These are phyloP conservation scores for Xenopus laevis DNA, from an alignment of 2,113 vertebrate genomes.

Conservation along the genomic window DNA sequence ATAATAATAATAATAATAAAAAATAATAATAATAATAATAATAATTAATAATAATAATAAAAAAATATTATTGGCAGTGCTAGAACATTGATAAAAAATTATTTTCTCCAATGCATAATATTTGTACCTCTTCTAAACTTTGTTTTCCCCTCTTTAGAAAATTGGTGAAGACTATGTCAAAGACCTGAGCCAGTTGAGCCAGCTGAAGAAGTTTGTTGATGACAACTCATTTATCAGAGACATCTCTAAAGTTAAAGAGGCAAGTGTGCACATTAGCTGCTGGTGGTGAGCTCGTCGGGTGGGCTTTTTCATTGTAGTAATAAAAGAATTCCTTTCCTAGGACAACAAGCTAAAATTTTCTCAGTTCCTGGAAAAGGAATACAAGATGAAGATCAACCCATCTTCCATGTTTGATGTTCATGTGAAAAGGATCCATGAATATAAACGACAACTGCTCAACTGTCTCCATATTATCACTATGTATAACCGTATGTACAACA, in stretches of 20 bases:
- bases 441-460: slow-evolving; percentile 94
- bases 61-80: too few relatives aligned
- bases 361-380: slow-evolving; percentile 84
- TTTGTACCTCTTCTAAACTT: not conserved
- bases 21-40: too few relatives aligned
- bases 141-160: slow-evolving; percentile 65
- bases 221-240: slow-evolving; percentile 79
- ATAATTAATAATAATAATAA: too few relatives aligned
- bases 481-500: slow-evolving; percentile 82
- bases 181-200: slow-evolving; percentile 79
- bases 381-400: slow-evolving; percentile 85
- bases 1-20: too few relatives aligned
- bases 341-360: slow-evolving; percentile 94
- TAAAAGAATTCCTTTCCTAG: slow-evolving; percentile 54
- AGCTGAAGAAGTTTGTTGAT: slow-evolving; percentile 73
- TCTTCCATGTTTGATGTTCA: slow-evolving; percentile 96
- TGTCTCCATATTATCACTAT: slow-evolving; percentile 89
- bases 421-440: slow-evolving; percentile 95
- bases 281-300: not conserved
- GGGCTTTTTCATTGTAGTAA: rapidly evolving
- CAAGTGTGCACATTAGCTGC: slow-evolving; percentile 47
- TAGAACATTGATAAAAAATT: too few relatives aligned
- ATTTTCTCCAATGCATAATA: too few relatives aligned
- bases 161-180: slow-evolving; percentile 90
- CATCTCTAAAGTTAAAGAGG: slow-evolving; percentile 89